A percentile compares a stretch with the other conserved stretches of the same genome.
These are phyloP conservation scores for Trachelipus rathkii DNA, from an alignment of 1,140 invertebrate species.

Conservation along the genomic window DNA sequence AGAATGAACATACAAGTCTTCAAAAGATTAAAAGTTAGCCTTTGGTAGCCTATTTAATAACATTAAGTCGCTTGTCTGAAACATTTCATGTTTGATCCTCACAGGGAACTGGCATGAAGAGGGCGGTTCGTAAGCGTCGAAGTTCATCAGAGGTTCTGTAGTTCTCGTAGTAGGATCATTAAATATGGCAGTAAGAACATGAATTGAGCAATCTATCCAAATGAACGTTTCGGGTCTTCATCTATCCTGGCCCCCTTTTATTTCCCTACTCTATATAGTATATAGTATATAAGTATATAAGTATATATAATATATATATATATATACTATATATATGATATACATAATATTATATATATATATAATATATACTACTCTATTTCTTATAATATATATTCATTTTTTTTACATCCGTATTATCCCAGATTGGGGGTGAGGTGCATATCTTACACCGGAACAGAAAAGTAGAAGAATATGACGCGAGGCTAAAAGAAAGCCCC, in stretches of 20 bases:
- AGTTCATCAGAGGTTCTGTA: constrained; percentile 87
- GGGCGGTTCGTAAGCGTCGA: constrained; percentile 92
- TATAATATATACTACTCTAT: no score
- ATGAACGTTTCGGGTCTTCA: constrained; percentile 61
- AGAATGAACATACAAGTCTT: no score
- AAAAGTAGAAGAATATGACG: no score
- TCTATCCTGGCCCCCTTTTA: constrained; percentile 70
- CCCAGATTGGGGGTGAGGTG: no score
- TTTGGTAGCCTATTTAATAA: constrained; percentile 85
- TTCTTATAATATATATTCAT: no score
- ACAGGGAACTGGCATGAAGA: constrained; percentile 75
- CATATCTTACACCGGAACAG: no score
- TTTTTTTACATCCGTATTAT: no score
- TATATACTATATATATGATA: no score
- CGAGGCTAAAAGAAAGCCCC: no score
- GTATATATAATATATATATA: constrained; percentile 5
- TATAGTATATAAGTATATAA: no score
- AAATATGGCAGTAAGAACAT: constrained; percentile 84
- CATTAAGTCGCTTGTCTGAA: constrained; percentile 76
- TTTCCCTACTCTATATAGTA: constrained; percentile 61
- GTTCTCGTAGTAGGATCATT: constrained; percentile 89
- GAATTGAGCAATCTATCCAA: constrained; percentile 62
- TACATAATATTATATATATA: no score
- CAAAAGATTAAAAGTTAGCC: constrained; percentile 84
- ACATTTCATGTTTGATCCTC: constrained; percentile 73